Percentiles rank a stretch among this genome's conserved stretches.
Conservation (phyloP, 2,888 invertebrate genomes). For the Matsumyia berberina region DNA sequence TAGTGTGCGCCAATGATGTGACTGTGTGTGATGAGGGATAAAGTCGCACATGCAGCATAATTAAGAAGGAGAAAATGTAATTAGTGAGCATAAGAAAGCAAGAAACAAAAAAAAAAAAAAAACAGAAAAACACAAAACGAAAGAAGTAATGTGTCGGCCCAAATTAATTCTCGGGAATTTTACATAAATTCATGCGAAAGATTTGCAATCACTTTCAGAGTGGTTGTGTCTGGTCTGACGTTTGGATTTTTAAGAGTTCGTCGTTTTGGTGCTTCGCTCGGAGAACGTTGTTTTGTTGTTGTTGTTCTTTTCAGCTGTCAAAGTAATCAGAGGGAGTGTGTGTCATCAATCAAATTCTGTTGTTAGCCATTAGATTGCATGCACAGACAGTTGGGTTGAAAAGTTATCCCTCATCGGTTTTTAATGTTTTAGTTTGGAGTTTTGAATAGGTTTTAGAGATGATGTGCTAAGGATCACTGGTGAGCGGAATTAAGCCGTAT, state of each 20-base stretch:
- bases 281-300: conserved; percentile 26
- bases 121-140: not conserved
- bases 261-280: conserved; percentile 29
- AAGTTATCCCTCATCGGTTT: not conserved
- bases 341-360: conserved; percentile 73
- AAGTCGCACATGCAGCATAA: conserved; percentile 76
- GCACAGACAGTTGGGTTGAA: conserved; percentile 39
- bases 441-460: too few species aligned
- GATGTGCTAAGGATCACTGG: too few species aligned
- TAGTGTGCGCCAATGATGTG: too few species aligned
- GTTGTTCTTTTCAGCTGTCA: conserved; percentile 45
- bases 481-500: too few species aligned
- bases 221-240: conserved; percentile 57
- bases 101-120: conserved; percentile 25
- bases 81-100: conserved; percentile 71
- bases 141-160: conserved; percentile 63
- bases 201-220: conserved; percentile 65
- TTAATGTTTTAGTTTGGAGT: not conserved
- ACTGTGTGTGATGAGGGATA: conserved; percentile 54
- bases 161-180: conserved; percentile 75
- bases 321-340: conserved; percentile 68
- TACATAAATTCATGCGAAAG: conserved; percentile 58
- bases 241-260: conserved; percentile 24
- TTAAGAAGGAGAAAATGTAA: conserved; percentile 77
- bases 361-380: conserved; percentile 38